Conservation (phyloP, 2,888 invertebrate species). For the Pterobdella sp. region DNA sequence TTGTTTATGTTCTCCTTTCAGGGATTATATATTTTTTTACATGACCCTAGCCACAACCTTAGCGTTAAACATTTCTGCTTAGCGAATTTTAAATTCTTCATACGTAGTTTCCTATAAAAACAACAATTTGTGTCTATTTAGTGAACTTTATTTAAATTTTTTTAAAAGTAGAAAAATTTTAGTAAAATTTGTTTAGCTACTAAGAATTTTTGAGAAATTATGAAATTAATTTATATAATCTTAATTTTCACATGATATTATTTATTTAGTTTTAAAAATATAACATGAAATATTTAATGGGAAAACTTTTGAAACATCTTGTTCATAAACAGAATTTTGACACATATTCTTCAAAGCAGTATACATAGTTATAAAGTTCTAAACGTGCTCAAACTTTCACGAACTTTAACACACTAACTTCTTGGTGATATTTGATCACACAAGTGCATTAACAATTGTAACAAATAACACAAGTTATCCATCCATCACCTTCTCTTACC, state of each 20-base stretch:
- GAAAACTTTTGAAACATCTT: too few species aligned
- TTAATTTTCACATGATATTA: background rate
- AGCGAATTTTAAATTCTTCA: conserved; percentile 1
- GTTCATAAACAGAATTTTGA: too few species aligned
- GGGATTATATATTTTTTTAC: conserved; percentile 7
- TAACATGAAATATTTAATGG: too few species aligned
- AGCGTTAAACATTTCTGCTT: conserved; percentile 12
- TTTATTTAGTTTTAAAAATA: too few species aligned
- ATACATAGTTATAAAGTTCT: background rate
- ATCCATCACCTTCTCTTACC: background rate
- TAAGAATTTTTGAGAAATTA: too few species aligned
- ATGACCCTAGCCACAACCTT: conserved; percentile 11
- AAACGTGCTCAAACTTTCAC: background rate
- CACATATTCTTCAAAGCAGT: too few species aligned
- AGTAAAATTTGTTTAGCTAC: too few species aligned
- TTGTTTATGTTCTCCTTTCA: conserved; percentile 5
- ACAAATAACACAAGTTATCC: background rate
- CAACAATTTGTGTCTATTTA: too few species aligned
- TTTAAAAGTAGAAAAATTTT: too few species aligned
- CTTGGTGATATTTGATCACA: background rate
- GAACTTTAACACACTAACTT: background rate
- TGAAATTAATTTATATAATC: background rate
- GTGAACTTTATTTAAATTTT: too few species aligned
- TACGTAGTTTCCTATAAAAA: background rate
- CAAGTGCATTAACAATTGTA: conserved; percentile 11